Evolutionary conservation across 2,113 vertebrate species (phyloP).

Genomic region (Rhinolophus sinicus): DNA sequence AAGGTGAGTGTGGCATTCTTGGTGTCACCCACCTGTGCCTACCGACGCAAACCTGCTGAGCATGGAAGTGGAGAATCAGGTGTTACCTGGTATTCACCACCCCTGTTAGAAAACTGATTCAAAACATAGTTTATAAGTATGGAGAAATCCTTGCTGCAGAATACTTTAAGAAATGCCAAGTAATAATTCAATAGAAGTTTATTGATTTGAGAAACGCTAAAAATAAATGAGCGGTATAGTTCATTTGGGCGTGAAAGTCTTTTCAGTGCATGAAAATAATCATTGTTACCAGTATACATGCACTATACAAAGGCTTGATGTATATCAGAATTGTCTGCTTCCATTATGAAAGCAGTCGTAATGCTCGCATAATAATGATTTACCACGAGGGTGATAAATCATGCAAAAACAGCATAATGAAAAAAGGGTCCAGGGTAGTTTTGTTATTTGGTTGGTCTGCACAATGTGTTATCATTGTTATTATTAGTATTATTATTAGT

Average conservation of each 20-base stretch:
- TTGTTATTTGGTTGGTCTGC: not conserved
- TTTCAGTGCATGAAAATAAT: not conserved
- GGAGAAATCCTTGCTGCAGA: not conserved
- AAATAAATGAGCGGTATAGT: not conserved
- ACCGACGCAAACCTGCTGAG: not conserved
- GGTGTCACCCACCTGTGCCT: not conserved
- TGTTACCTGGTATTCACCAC: no score
- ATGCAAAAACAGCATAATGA: not conserved
- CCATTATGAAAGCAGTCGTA: not conserved
- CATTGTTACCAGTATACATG: not conserved
- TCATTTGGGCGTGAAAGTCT: not conserved
- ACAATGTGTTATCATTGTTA: not conserved
- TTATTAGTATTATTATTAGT: no score
- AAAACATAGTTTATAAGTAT: not conserved
- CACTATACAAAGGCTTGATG: not conserved
- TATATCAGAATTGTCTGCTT: not conserved
- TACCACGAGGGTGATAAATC: not conserved
- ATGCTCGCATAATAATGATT: not conserved
- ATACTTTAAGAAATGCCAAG: not conserved
- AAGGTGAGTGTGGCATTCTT: rapidly evolving
- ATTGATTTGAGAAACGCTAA: not conserved
- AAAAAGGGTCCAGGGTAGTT: not conserved
- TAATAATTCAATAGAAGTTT: not conserved
- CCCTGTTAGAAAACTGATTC: not conserved
- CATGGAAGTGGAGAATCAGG: rapidly evolving